A percentile compares a stretch with the other conserved stretches of the same genome.
Evolutionary conservation across 1,140 invertebrate genomes (phyloP).

Genomic region (Holcopasites calliopsidis): DNA sequence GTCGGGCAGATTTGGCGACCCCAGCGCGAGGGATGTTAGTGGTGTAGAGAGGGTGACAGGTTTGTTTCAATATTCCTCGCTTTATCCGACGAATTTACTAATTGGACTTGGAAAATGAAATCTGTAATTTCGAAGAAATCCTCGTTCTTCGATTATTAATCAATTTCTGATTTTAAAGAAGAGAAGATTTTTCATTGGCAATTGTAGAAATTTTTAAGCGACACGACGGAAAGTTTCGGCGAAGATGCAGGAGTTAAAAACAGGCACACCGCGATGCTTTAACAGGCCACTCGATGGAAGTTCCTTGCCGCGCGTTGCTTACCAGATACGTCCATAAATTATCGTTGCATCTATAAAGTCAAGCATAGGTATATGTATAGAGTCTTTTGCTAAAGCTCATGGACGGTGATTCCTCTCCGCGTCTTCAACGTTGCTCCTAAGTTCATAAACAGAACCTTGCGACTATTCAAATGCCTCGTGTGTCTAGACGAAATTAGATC

Average conservation of each 20-base stretch:
- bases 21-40: neutral
- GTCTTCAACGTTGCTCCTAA: neutral
- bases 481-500: slow-evolving; percentile 31
- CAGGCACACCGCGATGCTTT: neutral
- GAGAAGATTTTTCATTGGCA: neutral
- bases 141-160: neutral
- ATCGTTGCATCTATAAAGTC: slow-evolving; percentile 6
- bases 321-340: slow-evolving; percentile 34
- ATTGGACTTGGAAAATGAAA: neutral
- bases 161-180: neutral
- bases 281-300: slow-evolving; percentile 1
- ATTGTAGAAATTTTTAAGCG: too few relatives aligned
- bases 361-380: neutral
- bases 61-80: slow-evolving; percentile 6
- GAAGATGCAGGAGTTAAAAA: neutral
- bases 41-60: slow-evolving; percentile 4
- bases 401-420: neutral
- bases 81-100: neutral
- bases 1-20: neutral
- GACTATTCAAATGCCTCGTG: slow-evolving; percentile 1
- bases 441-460: neutral
- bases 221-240: too few relatives aligned
- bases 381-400: neutral
- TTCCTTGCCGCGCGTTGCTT: slow-evolving; percentile 1
- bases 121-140: neutral